These are phyloP conservation scores for Cephus nigrinus DNA, from an alignment of 2,888 invertebrate species.

Conservation along the genomic window DNA sequence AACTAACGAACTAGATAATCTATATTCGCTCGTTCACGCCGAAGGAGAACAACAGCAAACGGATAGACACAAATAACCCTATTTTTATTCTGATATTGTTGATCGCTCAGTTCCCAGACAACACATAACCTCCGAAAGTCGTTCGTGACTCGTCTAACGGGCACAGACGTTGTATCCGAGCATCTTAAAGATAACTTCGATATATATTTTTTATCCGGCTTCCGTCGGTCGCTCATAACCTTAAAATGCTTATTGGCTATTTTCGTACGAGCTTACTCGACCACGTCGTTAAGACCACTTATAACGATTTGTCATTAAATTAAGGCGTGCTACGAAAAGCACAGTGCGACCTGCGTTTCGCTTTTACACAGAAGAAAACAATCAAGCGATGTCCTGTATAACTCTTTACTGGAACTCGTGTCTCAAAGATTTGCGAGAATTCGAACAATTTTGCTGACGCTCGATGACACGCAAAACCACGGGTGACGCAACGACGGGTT, in stretches of 20 bases:
- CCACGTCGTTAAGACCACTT: too few relatives aligned
- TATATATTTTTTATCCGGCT: background rate
- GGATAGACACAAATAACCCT: background rate
- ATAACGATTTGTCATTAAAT: too few relatives aligned
- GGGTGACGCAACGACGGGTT: constrained; percentile 29
- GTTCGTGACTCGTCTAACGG: background rate
- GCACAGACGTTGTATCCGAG: background rate
- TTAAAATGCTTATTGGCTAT: background rate
- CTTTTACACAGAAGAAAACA: too few relatives aligned
- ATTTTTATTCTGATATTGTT: background rate
- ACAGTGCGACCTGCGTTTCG: background rate
- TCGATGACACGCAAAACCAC: constrained; percentile 38
- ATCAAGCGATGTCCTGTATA: background rate
- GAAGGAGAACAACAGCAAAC: background rate
- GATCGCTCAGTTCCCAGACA: background rate
- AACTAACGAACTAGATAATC: background rate
- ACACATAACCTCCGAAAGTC: background rate
- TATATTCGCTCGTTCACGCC: background rate
- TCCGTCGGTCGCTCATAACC: background rate
- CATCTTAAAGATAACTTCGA: background rate
- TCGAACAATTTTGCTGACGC: constrained; percentile 32
- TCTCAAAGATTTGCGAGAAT: background rate
- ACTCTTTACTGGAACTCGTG: background rate
- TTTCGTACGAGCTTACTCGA: background rate
- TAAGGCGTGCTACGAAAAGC: background rate